Conservation (phyloP, 2,797 vertebrate genomes). For the Meda fulgida region DNA sequence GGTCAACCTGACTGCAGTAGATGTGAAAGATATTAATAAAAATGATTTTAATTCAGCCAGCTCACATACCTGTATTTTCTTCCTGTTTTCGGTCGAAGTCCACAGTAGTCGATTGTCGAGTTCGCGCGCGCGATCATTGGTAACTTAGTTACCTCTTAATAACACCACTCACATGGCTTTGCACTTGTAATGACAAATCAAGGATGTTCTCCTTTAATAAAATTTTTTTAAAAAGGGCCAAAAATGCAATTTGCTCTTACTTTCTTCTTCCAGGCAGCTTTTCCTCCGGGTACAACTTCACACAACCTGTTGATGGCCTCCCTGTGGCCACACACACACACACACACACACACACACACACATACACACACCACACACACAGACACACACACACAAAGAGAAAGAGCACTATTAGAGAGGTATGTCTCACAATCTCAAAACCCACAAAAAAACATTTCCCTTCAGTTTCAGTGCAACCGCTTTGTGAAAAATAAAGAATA, state of each 20-base stretch:
- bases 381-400: neutral
- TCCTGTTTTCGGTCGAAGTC: too few relatives aligned
- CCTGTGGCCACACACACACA: conserved; percentile 70
- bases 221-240: neutral
- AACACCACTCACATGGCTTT: too few relatives aligned
- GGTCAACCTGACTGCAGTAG: too few relatives aligned
- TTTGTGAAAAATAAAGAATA: neutral
- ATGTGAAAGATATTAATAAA: too few relatives aligned
- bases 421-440: neutral
- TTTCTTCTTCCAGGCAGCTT: conserved; percentile 94
- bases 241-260: conserved; percentile 66
- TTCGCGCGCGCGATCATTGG: too few relatives aligned
- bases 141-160: too few relatives aligned
- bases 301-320: conserved; percentile 97
- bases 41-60: too few relatives aligned
- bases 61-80: too few relatives aligned
- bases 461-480: neutral
- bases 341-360: neutral
- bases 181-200: too few relatives aligned
- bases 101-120: too few relatives aligned
- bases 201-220: too few relatives aligned
- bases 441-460: neutral
- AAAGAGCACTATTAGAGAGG: neutral
- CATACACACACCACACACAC: neutral
- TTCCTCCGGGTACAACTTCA: conserved; percentile 90